Evolutionary conservation across 2,797 vertebrate species (phyloP), one percentile per base, ranked within the genome.

Genomic region (Cyclura pinguis): DNA sequence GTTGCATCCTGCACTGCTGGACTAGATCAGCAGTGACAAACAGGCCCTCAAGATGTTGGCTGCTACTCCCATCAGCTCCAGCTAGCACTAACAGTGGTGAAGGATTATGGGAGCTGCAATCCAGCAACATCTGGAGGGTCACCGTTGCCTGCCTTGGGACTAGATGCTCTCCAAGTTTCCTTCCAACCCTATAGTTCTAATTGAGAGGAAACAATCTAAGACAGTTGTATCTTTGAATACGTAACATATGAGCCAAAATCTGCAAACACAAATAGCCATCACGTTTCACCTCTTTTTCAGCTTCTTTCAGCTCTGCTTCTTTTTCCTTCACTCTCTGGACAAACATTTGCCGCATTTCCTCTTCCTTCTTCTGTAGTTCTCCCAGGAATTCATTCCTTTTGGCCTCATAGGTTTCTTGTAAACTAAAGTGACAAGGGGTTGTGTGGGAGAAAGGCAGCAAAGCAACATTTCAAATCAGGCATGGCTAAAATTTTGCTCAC

Each of bases 321-420:
- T 99, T 99, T 95, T 99, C 99, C 95, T 99, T 99, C 87, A 99
- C 99, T 97, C 99, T 98, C 95, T 99, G 99, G 93, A 99, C 99
- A 88, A 99, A 99, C 99, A 99, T 99, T 95, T 99, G 99, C 93
- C 99, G 98, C 99, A 99, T 99, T 95, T 99, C 99, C 94, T 99
- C 99, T 96, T 99, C 99, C 93, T 99, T 99, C 95, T 99, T 99
- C 97, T 99, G 99, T 85, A 99, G 97, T 92, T 99, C 99, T 9
- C 99, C 99, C 96, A 99, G 98, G 96, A 99, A 99, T 94, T 99
- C 99, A 0, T 99, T 99, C 94, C 99, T 98, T 97, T 99, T 99
- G 55, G 99, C 99, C 95, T 99, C 99, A 0, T 99, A 99, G 0
- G 99, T 99, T 96, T 99, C 99, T 96, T 99, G 99, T 94, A 99